Evolutionary conservation across 2,113 vertebrate genomes (phyloP).

Genomic region (Oncorhynchus kisutch): DNA sequence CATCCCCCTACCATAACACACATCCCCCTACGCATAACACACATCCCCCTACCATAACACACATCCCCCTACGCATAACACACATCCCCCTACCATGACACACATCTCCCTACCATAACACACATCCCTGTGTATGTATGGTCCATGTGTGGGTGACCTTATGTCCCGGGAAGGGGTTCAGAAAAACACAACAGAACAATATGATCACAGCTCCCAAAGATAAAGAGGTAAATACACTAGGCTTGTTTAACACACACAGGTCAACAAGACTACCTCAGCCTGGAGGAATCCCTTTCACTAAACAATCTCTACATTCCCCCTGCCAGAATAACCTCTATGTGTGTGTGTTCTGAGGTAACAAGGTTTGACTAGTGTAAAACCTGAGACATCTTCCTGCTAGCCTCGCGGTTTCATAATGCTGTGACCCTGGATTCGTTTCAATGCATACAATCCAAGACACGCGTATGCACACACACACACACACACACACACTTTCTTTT

Average conservation of each 20-base stretch:
- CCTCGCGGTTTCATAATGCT: conserved; percentile 39
- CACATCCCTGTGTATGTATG: too few species aligned
- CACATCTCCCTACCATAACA: too few species aligned
- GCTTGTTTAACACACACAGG: too few species aligned
- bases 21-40: too few species aligned
- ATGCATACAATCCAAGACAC: conserved; percentile 47
- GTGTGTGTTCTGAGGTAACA: conserved; percentile 6
- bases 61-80: too few species aligned
- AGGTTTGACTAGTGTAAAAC: conserved; percentile 30
- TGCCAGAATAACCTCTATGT: conserved; percentile 22
- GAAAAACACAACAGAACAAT: background rate
- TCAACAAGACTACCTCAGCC: conserved; percentile 44
- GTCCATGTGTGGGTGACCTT: too few species aligned
- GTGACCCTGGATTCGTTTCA: conserved; percentile 56
- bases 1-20: too few species aligned
- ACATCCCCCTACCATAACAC: too few species aligned
- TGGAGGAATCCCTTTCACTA: conserved; percentile 44
- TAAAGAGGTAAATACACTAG: too few species aligned
- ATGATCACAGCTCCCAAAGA: too few species aligned
- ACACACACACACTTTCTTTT: conserved; percentile 12
- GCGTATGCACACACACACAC: conserved; percentile 10
- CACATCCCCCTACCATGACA: too few species aligned
- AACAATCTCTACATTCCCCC: conserved; percentile 25
- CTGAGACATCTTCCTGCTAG: conserved; percentile 43
- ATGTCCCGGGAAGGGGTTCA: background rate